Percentiles rank a stretch among this genome's conserved stretches.
phyloP scores from a whole-genome alignment of 2,797 vertebrate genomes.

The Sylvilagus floridanus region DNA sequence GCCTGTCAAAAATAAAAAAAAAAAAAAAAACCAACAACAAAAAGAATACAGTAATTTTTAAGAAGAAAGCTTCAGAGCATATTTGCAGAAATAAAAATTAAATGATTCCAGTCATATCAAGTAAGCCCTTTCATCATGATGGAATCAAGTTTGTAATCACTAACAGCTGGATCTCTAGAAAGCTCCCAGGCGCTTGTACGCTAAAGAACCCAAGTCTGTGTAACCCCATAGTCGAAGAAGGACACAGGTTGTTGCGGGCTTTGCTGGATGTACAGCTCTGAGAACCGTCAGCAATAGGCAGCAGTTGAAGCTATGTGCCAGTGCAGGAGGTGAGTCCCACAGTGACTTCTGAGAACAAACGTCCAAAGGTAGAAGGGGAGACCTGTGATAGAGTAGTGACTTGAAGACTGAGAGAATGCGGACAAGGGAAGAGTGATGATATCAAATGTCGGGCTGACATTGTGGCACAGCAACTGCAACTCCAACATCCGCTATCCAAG shows the following conservation, averaged over 20 bases:
- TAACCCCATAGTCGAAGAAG: background rate
- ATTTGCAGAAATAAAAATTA: slow-evolving; percentile 13
- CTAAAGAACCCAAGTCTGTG: background rate
- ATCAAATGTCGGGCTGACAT: background rate
- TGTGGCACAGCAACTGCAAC: no score
- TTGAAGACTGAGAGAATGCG: background rate
- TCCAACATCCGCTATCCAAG: no score
- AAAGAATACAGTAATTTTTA: background rate
- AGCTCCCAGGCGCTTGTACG: background rate
- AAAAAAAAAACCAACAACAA: background rate
- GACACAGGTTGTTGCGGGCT: background rate
- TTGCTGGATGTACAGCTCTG: background rate
- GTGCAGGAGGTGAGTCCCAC: background rate
- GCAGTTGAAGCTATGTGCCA: background rate
- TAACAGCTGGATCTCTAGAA: background rate
- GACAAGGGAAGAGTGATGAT: background rate
- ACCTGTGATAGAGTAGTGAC: background rate
- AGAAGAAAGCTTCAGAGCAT: slow-evolving; percentile 21
- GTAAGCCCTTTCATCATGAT: background rate
- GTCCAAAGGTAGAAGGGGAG: background rate
- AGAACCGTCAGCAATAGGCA: background rate
- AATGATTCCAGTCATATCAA: slow-evolving; percentile 9
- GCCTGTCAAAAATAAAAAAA: background rate
- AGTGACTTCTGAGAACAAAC: background rate
- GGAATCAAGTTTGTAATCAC: slow-evolving; percentile 9